Evolutionary conservation across 2,888 invertebrate genomes (phyloP).

Genomic region (Ectemnius cavifrons): DNA sequence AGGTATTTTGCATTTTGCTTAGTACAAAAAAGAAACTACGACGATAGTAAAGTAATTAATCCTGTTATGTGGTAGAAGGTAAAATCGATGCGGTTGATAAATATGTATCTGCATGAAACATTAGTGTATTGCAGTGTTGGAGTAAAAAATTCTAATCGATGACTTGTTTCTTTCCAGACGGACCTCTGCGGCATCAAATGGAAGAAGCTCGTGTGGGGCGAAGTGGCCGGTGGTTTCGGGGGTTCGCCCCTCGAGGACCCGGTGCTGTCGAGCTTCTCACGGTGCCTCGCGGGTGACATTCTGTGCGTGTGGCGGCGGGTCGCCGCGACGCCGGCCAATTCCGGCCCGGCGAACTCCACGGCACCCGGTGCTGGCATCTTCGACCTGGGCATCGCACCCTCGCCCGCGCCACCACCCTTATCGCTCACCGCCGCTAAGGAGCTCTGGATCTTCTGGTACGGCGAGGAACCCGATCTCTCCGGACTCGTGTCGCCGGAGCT

Average conservation of each 20-base stretch:
- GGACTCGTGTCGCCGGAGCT: conserved; percentile 92
- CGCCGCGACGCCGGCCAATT: conserved; percentile 79
- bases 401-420: conserved; percentile 85
- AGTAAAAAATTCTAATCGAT: not conserved
- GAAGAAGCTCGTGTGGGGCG: conserved; percentile 95
- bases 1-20: too few species aligned
- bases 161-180: conserved; percentile 83
- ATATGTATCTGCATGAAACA: too few species aligned
- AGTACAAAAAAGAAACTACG: too few species aligned
- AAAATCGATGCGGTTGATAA: too few species aligned
- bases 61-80: too few species aligned
- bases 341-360: conserved; percentile 76
- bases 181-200: conserved; percentile 99
- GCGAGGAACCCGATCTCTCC: conserved; percentile 95
- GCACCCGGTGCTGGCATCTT: conserved; percentile 73
- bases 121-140: too few species aligned
- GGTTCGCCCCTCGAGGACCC: conserved; percentile 91
- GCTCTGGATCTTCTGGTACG: conserved; percentile 99
- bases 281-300: conserved; percentile 95
- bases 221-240: conserved; percentile 79
- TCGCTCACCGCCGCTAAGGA: conserved; percentile 95
- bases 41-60: too few species aligned
- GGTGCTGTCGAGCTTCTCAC: conserved; percentile 92
- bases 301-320: conserved; percentile 99
- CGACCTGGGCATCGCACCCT: conserved; percentile 80